Conservation (phyloP, 2,113 vertebrate genomes). For the Hirundichthys speculiger region DNA sequence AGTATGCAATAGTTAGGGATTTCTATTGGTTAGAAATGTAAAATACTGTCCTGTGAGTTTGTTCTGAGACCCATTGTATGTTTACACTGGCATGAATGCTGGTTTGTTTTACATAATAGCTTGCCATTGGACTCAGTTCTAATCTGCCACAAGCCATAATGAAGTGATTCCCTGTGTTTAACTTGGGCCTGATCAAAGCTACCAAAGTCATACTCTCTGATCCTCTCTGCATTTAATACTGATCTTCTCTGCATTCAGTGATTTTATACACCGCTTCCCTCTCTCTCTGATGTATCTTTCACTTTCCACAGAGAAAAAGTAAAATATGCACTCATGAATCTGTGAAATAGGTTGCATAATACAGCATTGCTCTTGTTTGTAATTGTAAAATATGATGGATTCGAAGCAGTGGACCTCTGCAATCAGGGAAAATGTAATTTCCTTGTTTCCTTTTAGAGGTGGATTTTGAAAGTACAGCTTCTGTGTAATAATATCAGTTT, state of each 20-base stretch:
- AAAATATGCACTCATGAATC: background rate
- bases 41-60: constrained; percentile 36
- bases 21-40: constrained; percentile 34
- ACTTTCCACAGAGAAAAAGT: background rate
- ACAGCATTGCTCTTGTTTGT: constrained; percentile 2
- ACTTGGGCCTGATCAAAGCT: constrained; percentile 67
- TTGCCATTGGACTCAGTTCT: constrained; percentile 57
- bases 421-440: background rate
- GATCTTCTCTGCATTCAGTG: constrained; percentile 26
- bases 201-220: constrained; percentile 56
- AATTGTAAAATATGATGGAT: background rate
- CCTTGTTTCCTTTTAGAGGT: background rate
- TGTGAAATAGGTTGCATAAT: constrained; percentile 12
- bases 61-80: constrained; percentile 47
- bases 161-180: constrained; percentile 75
- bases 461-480: background rate
- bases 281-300: background rate
- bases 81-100: constrained; percentile 63
- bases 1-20: no score
- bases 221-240: constrained; percentile 49
- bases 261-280: constrained; percentile 29
- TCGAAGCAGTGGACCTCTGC: constrained; percentile 5
- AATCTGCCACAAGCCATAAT: constrained; percentile 76
- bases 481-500: background rate
- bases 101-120: constrained; percentile 74